Evolutionary conservation across 2,113 vertebrate species (phyloP).

Genomic region (Megaceryle maxima): DNA sequence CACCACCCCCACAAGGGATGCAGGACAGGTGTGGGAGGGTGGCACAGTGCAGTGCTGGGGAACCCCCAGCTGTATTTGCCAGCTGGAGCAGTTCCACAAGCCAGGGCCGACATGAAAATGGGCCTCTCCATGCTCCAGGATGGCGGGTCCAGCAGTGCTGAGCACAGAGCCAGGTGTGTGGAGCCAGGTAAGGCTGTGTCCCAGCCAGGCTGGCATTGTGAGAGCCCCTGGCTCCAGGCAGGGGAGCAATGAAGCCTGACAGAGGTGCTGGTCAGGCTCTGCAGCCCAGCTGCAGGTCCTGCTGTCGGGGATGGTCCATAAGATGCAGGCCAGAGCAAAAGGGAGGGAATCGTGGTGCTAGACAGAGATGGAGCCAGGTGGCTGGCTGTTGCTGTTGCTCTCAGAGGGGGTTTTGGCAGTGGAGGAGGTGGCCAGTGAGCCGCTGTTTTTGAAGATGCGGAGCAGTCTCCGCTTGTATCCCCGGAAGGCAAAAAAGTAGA

Average conservation of each 20-base stretch:
- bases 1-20: no score
- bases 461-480: conserved; percentile 82
- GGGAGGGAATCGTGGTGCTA: not conserved
- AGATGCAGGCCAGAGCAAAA: not conserved
- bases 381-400: conserved; percentile 79
- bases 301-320: accelerated
- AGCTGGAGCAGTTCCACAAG: not conserved
- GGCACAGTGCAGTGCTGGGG: not conserved
- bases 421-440: conserved; percentile 60
- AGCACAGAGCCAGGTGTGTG: not conserved
- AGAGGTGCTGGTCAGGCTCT: not conserved
- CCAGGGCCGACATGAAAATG: not conserved
- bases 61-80: not conserved
- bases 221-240: not conserved
- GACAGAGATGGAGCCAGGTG: not conserved
- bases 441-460: conserved; percentile 75
- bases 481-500: conserved; percentile 88
- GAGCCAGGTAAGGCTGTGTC: not conserved
- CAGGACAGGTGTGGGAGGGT: accelerated
- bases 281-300: accelerated
- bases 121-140: not conserved
- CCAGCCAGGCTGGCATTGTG: accelerated
- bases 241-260: accelerated
- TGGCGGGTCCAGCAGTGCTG: not conserved
- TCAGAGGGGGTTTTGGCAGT: conserved; percentile 74